Evolutionary conservation across 2,797 vertebrate species (phyloP), one percentile per base, ranked within the genome.

Genomic region (Heliangelus exortis): DNA sequence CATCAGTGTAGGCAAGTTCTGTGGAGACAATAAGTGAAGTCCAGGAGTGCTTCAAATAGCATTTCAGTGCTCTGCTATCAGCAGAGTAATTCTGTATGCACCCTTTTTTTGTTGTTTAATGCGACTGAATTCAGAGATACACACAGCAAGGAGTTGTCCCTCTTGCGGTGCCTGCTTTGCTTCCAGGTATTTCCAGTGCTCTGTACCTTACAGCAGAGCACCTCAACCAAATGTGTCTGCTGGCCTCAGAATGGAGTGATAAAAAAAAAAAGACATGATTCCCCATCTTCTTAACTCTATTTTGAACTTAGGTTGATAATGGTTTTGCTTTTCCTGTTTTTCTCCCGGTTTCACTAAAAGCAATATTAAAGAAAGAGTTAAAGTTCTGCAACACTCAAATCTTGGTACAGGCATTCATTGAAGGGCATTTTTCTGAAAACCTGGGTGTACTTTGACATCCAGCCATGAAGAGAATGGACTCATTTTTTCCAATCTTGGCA

Each of bases 401-500:
- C 63, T 79, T 81, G n/a, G 45, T 94, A 59, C 16, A 8, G 39
- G 50, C 34, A 33, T 83, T 91, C 62, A 66, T 47, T 89, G 77
- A 28, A 77, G 71, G 66, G 63, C 55, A 80, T 92, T 90, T 84
- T 68, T 93, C 81, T 92, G 57, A 90, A 94, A 95, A 91, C 34
- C 55, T 84, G 72, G 79, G 84, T 83, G 75, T 94, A 92, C 61
- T 71, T 89, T 87, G 72, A 96, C 81, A 83, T 83, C 71, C 78
- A 95, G 92, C 72, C 65, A 10, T 68, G 89, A 92, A 84, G 78
- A 93, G 84, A 94, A 96, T 7, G 23, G 71, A 74, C 89, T 95
- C 20, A 89, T 94, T 93, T 95, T 95, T 95, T 96, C 93, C 94
- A 89, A 68, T 92, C 93, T 93, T 96, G 95, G 92, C 94, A 95